A percentile compares a stretch with the other conserved stretches of the same genome.
phyloP scores from a whole-genome alignment of 2,888 invertebrate species.

The Drosophila recens region DNA sequence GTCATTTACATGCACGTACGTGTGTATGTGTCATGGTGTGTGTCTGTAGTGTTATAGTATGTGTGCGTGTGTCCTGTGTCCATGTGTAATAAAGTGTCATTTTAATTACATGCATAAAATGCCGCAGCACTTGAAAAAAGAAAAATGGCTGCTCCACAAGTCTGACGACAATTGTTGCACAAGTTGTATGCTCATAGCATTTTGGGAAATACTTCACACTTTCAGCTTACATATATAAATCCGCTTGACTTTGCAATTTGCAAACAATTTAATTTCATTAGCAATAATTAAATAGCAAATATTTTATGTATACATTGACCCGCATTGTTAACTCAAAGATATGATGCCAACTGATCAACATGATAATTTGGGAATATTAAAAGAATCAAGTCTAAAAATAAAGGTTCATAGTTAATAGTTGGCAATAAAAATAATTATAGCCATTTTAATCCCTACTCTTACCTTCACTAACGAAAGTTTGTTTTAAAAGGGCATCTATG shows the following conservation, averaged over 20 bases:
- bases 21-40: slow-evolving; percentile 11
- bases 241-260: not conserved
- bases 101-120: slow-evolving; percentile 75
- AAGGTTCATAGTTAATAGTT: not conserved
- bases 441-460: slow-evolving; percentile 10
- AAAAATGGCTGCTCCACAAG: slow-evolving; percentile 24
- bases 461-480: not conserved
- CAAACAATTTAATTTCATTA: not conserved
- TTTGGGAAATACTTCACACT: not conserved
- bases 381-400: not conserved
- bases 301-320: not conserved
- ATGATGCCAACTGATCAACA: not conserved
- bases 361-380: not conserved
- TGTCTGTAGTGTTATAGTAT: too few species aligned
- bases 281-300: not conserved
- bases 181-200: slow-evolving; percentile 2
- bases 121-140: slow-evolving; percentile 42
- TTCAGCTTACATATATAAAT: not conserved
- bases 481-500: slow-evolving; percentile 16
- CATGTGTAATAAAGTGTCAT: slow-evolving; percentile 53
- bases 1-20: slow-evolving; percentile 39
- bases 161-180: slow-evolving; percentile 47
- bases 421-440: slow-evolving; percentile 2
- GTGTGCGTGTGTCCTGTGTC: slow-evolving; percentile 18
- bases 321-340: not conserved